Percentiles rank a stretch among this genome's conserved stretches.
Conservation (phyloP, 2,888 invertebrate genomes). For the Augiades crinisus region DNA sequence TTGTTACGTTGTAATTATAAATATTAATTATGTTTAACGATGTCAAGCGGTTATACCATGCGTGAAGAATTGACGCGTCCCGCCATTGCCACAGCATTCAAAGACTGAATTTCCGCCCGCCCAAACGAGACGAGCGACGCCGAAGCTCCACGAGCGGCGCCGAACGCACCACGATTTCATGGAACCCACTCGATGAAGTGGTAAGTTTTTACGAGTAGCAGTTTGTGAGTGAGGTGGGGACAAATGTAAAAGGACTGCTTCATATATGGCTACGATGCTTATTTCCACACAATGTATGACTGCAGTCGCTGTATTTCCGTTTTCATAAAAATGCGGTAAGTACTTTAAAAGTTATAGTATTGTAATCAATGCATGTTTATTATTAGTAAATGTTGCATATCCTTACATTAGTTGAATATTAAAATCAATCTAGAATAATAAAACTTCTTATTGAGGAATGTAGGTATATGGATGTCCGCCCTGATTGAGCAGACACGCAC, state of each 20-base stretch:
- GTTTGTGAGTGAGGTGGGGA: conserved; percentile 61
- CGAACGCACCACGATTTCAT: conserved; percentile 56
- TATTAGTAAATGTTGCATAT: too few relatives aligned
- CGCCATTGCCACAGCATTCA: conserved; percentile 42
- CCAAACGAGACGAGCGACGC: conserved; percentile 49
- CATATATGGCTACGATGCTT: conserved; percentile 6
- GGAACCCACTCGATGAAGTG: conserved; percentile 77
- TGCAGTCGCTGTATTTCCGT: too few relatives aligned
- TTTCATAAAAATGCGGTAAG: too few relatives aligned
- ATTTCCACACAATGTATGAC: too few relatives aligned
- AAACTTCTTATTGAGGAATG: too few relatives aligned
- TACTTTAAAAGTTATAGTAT: too few relatives aligned
- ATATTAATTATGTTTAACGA: conserved; percentile 55
- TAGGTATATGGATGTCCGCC: too few relatives aligned
- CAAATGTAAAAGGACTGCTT: conserved; percentile 62
- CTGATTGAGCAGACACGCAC: conserved; percentile 7
- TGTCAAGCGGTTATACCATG: conserved; percentile 47
- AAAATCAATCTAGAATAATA: too few relatives aligned
- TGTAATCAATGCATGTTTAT: too few relatives aligned
- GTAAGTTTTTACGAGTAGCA: conserved; percentile 77
- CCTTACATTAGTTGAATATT: too few relatives aligned
- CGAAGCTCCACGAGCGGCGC: conserved; percentile 41
- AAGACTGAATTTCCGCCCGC: conserved; percentile 70
- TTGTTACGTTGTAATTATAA: conserved; percentile 37
- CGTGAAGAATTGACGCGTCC: conserved; percentile 42